Conservation (phyloP, 2,113 vertebrate genomes). For the Carollia perspicillata region DNA sequence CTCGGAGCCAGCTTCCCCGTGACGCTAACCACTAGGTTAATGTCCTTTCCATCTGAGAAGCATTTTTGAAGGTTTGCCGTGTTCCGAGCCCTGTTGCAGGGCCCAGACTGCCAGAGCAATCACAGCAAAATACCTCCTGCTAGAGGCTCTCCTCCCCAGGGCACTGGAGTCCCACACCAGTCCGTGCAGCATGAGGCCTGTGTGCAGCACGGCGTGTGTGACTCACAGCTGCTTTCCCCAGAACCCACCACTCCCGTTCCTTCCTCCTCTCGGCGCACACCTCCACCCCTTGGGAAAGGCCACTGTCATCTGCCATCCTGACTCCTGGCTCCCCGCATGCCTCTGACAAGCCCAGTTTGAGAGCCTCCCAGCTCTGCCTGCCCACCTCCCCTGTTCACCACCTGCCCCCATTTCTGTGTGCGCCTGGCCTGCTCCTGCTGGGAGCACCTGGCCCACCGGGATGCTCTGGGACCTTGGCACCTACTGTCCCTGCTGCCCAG, state of each 20-base stretch:
- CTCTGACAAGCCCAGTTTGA: neutral
- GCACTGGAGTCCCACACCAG: too few species aligned
- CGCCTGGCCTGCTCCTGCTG: neutral
- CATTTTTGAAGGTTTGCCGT: neutral
- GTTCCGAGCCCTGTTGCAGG: neutral
- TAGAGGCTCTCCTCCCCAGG: neutral
- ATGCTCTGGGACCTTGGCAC: neutral
- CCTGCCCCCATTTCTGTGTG: neutral
- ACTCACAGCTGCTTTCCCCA: neutral
- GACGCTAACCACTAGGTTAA: neutral
- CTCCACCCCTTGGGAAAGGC: neutral
- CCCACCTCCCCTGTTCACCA: neutral
- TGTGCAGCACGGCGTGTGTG: accelerated
- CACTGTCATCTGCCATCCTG: neutral
- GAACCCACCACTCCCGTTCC: neutral
- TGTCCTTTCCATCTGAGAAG: neutral
- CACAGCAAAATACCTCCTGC: neutral
- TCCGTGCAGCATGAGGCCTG: neutral
- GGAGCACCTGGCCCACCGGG: neutral
- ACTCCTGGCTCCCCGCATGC: neutral
- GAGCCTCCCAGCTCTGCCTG: neutral
- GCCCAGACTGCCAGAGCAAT: neutral
- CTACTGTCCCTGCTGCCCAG: neutral
- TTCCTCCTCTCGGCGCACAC: neutral
- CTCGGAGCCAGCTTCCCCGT: neutral